Evolutionary conservation across 2,113 vertebrate species (phyloP).

Genomic region (Xyrauchen texanus): DNA sequence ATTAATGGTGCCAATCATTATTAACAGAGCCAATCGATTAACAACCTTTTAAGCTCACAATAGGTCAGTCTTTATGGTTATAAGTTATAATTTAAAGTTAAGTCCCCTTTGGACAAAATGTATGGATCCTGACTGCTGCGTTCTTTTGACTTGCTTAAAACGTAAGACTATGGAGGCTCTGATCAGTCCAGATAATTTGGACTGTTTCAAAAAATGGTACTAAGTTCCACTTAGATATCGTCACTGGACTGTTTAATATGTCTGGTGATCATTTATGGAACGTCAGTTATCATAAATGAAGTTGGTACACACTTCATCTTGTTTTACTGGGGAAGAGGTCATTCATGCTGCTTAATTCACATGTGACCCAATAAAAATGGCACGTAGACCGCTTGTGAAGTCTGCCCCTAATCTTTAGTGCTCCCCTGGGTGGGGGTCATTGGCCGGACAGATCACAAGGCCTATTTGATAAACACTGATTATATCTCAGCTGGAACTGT

Average conservation of each 20-base stretch:
- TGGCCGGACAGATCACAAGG: slow-evolving; percentile 65
- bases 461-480: slow-evolving; percentile 61
- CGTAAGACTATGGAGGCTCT: neutral
- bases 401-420: slow-evolving; percentile 39
- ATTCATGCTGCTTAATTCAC: slow-evolving; percentile 53
- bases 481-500: slow-evolving; percentile 39
- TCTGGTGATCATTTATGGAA: slow-evolving; percentile 26
- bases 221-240: neutral
- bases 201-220: neutral
- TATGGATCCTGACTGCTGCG: too few relatives aligned
- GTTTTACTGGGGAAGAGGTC: slow-evolving; percentile 44
- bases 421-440: slow-evolving; percentile 70
- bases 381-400: slow-evolving; percentile 57
- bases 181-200: neutral
- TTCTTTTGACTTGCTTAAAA: too few relatives aligned
- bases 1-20: too few relatives aligned
- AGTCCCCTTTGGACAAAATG: too few relatives aligned
- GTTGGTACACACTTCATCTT: slow-evolving; percentile 24
- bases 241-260: neutral
- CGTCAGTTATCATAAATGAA: slow-evolving; percentile 5
- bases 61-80: too few relatives aligned
- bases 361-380: slow-evolving; percentile 59
- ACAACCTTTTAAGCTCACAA: too few relatives aligned
- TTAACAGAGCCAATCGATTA: too few relatives aligned
- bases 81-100: too few relatives aligned